These are phyloP conservation scores for Hipparchia sbordonii DNA, from an alignment of 2,888 invertebrate genomes.

Conservation along the genomic window DNA sequence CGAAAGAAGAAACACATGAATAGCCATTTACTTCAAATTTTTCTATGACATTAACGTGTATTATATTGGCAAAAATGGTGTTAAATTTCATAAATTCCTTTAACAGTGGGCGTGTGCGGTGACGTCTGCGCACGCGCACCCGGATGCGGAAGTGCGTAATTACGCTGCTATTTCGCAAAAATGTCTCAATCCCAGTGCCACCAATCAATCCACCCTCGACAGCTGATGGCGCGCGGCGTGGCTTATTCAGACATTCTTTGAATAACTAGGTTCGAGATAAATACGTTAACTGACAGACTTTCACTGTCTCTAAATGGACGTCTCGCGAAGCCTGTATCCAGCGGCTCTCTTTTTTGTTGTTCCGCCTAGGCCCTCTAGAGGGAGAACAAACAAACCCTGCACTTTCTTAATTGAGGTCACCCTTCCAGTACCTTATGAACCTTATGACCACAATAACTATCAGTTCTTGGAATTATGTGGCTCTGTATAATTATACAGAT, in stretches of 20 bases:
- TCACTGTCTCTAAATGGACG: too few species aligned
- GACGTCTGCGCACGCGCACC: conserved; percentile 74
- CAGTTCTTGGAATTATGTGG: too few species aligned
- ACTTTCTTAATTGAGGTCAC: too few species aligned
- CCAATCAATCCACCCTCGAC: conserved; percentile 58
- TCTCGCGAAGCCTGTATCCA: too few species aligned
- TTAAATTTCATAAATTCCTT: conserved; percentile 62
- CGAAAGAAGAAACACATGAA: neutral
- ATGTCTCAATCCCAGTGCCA: conserved; percentile 61
- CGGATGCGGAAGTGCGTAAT: conserved; percentile 79
- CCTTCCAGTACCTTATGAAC: too few species aligned
- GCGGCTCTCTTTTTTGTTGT: too few species aligned
- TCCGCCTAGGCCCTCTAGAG: too few species aligned
- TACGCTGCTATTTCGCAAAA: conserved; percentile 77
- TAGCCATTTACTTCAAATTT: conserved; percentile 12
- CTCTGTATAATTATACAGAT: too few species aligned
- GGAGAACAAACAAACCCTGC: too few species aligned
- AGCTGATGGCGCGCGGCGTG: conserved; percentile 68
- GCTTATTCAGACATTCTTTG: conserved; percentile 68
- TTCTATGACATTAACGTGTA: neutral
- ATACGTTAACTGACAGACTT: neutral
- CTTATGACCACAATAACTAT: too few species aligned
- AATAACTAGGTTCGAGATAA: conserved; percentile 48
- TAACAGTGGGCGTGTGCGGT: conserved; percentile 64
- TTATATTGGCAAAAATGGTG: conserved; percentile 46